These are phyloP conservation scores for Siniperca obscura DNA, from an alignment of 2,797 vertebrate genomes.

Conservation along the genomic window DNA sequence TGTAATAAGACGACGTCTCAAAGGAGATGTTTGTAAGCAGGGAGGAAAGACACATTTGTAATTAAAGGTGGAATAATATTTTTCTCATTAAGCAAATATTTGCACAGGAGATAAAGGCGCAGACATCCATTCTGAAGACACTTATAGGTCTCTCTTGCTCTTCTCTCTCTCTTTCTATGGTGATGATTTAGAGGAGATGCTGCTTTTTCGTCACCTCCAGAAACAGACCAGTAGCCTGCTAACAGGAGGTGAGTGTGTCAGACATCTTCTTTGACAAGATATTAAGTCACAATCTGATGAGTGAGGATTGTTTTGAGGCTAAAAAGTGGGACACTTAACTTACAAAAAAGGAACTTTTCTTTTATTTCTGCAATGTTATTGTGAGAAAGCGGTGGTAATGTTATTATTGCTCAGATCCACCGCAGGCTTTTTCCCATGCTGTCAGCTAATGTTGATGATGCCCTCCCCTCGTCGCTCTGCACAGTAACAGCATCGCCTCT, in stretches of 20 bases:
- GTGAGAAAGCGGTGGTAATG: constrained; percentile 74
- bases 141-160: constrained; percentile 15
- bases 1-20: constrained; percentile 80
- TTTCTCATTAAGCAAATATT: constrained; percentile 79
- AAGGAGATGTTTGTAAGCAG: constrained; percentile 79
- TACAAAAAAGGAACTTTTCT: constrained; percentile 64
- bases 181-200: constrained; percentile 34
- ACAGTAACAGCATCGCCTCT: constrained; percentile 74
- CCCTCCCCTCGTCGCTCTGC: constrained; percentile 62
- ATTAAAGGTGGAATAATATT: constrained; percentile 82
- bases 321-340: constrained; percentile 71
- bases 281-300: constrained; percentile 62
- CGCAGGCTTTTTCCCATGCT: constrained; percentile 75
- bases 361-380: constrained; percentile 68
- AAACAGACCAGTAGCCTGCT: constrained; percentile 56
- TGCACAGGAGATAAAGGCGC: constrained; percentile 62
- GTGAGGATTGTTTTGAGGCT: constrained; percentile 60
- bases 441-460: constrained; percentile 81
- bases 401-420: constrained; percentile 75
- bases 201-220: constrained; percentile 57
- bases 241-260: constrained; percentile 62
- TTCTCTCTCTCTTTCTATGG: constrained; percentile 2
- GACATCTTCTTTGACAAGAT: constrained; percentile 58
- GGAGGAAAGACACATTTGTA: constrained; percentile 76
- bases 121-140: constrained; percentile 31